Base-by-base conservation (phyloP, 2,797 vertebrate genomes). In the Dromococcyx pavoninus region DNA sequence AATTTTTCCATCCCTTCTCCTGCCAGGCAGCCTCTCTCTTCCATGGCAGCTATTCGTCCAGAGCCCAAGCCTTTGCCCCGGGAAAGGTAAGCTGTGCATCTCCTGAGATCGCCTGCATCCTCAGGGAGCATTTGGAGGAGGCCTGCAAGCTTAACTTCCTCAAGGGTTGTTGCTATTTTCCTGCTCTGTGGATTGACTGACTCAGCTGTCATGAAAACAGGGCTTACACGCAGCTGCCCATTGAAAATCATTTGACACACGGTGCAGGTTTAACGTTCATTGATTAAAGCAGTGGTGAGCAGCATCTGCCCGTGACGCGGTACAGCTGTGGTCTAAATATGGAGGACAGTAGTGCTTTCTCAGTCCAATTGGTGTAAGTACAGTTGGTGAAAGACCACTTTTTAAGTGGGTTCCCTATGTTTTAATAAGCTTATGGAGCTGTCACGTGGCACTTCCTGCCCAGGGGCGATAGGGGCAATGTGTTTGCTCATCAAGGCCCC, bases 11-110 rank as follows among this genome's bases (percentile, higher is more conserved):
- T 98, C 95, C 98, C 99, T 28, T 99, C 99, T 32, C 99, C 99
- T 13, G 95, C 98, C 78, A 98, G 98, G 37, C 98, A 99, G 33
- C 93, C 98, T 2, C 97, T 98, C 90, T 98, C 98, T 73, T 98
- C 98, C 48, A 98, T 99, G 97, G 98, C 99, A 92, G 98, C 99
- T 95, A 97, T 99, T 70, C 97, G 98, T n/a, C 99, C 99, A 11
- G 99, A 99, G 90, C 98, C 99, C 91, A 99, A 99, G 97, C 98
- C 98, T 12, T 98, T 99, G 94, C 98, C 99, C 67, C 97, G 99
- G 96, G 99, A 99, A 97, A 99, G 99, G 99, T 99, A 90, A 97
- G 79, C 21, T 50, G 18, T 24, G 11, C 27, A 39, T 84, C 24
- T 91, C 51, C 56, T 28, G 13, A 28, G 41, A 25, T 67, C 27